phyloP scores from a whole-genome alignment of 2,888 invertebrate genomes.

The Drosophila recens region DNA sequence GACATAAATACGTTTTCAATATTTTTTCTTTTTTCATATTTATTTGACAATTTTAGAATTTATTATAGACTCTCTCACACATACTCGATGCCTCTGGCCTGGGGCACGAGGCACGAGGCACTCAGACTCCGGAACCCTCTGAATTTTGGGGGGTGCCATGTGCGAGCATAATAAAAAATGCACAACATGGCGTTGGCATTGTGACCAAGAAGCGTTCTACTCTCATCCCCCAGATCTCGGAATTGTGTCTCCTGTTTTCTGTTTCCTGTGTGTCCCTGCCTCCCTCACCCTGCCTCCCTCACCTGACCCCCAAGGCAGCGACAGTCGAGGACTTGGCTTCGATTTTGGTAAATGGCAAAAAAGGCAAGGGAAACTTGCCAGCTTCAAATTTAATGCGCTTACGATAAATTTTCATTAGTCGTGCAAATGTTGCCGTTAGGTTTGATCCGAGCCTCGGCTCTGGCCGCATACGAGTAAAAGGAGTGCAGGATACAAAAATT shows the following conservation, averaged over 20 bases:
- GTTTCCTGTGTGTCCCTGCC: background rate
- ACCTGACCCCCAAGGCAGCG: slow-evolving; percentile 17
- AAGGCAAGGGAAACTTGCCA: slow-evolving; percentile 47
- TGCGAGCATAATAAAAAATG: slow-evolving; percentile 71
- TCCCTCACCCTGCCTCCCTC: too few species aligned
- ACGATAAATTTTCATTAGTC: slow-evolving; percentile 76
- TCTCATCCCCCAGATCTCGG: background rate
- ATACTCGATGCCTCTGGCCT: slow-evolving; percentile 24
- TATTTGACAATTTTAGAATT: slow-evolving; percentile 74
- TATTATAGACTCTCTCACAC: slow-evolving; percentile 49
- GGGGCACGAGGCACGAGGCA: slow-evolving; percentile 12
- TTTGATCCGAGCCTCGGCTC: slow-evolving; percentile 32
- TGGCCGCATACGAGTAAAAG: background rate
- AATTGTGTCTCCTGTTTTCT: background rate
- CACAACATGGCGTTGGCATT: slow-evolving; percentile 61
- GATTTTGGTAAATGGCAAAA: slow-evolving; percentile 37
- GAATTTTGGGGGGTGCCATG: slow-evolving; percentile 24
- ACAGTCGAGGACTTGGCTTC: slow-evolving; percentile 15
- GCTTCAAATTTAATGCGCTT: slow-evolving; percentile 69
- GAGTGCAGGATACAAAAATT: slow-evolving; percentile 27
- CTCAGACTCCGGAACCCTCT: slow-evolving; percentile 4
- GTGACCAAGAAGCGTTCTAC: slow-evolving; percentile 32
- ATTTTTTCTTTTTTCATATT: slow-evolving; percentile 39
- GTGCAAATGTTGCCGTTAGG: slow-evolving; percentile 57
- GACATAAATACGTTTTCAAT: slow-evolving; percentile 43